Conservation (phyloP, 2,113 vertebrate genomes). For the Odontesthes bonariensis region DNA sequence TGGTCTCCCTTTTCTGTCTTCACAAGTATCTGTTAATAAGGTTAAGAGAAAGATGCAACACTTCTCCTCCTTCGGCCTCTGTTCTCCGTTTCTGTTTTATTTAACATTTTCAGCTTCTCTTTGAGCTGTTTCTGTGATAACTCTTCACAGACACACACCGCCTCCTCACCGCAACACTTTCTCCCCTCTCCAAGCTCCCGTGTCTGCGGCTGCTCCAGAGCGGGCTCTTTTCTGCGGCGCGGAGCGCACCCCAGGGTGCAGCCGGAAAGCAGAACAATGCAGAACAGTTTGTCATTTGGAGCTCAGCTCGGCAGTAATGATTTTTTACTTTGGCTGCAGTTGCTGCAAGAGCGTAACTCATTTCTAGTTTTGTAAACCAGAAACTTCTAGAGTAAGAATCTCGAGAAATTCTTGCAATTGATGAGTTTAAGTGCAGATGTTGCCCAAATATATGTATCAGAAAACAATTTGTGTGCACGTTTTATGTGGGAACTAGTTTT, state of each 20-base stretch:
- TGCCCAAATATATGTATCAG: too few species aligned
- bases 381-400: not conserved
- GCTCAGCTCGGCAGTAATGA: constrained; percentile 44
- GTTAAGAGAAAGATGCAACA: constrained; percentile 34
- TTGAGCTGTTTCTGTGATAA: constrained; percentile 34
- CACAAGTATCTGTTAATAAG: constrained; percentile 57
- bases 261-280: constrained; percentile 56
- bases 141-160: constrained; percentile 21
- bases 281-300: constrained; percentile 59
- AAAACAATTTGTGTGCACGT: too few species aligned
- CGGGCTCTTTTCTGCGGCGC: constrained; percentile 42
- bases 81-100: constrained; percentile 7
- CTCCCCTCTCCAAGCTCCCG: constrained; percentile 33
- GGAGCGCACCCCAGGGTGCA: constrained; percentile 60
- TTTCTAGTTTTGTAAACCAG: not conserved
- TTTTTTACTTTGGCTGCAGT: constrained; percentile 46
- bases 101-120: constrained; percentile 1
- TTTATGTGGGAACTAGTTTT: too few species aligned
- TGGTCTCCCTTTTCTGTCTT: not conserved
- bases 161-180: constrained; percentile 19
- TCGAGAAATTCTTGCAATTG: too few species aligned
- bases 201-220: constrained; percentile 39
- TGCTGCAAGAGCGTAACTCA: constrained; percentile 5
- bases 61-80: constrained; percentile 1
- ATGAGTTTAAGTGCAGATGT: too few species aligned